Base-by-base conservation (phyloP, 2,113 vertebrate genomes). In the Catagonus wagneri region DNA sequence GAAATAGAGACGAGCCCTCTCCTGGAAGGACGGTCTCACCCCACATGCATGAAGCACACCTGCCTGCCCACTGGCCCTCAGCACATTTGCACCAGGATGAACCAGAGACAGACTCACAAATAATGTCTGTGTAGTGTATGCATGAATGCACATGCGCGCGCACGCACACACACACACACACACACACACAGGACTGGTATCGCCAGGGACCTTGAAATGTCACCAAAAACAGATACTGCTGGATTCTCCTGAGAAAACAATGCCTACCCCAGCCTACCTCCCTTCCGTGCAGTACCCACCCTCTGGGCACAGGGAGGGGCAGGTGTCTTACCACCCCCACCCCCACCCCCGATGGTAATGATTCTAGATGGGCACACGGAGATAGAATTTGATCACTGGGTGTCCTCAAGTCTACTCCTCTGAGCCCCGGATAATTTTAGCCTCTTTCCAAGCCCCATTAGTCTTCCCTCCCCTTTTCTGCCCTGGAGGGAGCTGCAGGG, bases 151-250 rank as follows among this genome's bases (percentile, higher is more conserved):
- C 32, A 32, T 25, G 56, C 23, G 39, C 25, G 29, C 78, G 56
- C 76, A 36, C 29, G 52, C 80, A 84, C 50, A 14, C 81, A 29
- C 29, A 56, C 36, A 0, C 19, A 6, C 65, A 68, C 13, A 22
- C 44, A 29, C 58, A 89, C 65, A 65, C 71, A 52, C 25, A 85
- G 7, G 58, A 36, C 69, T 68, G 44, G 16, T 50, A 27, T 60
- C 65, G 54, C 52, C 16, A 17, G 65, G 66, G 74, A 94, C 91
- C 93, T 96, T 94, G 91, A 94, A 96, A 96, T 85, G 61, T 90
- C 96, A 96, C 66, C 85, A 54, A 61, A 97, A 92, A 58, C 79
- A 95, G 83, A 90, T 92, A 83, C 36, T 11, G 36, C 83, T 81
- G 54, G 44, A 71, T 83, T 93, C 54, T 88, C 90, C 78, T 75